Conservation (phyloP, 2,113 vertebrate genomes). For the Thymallus thymallus region DNA sequence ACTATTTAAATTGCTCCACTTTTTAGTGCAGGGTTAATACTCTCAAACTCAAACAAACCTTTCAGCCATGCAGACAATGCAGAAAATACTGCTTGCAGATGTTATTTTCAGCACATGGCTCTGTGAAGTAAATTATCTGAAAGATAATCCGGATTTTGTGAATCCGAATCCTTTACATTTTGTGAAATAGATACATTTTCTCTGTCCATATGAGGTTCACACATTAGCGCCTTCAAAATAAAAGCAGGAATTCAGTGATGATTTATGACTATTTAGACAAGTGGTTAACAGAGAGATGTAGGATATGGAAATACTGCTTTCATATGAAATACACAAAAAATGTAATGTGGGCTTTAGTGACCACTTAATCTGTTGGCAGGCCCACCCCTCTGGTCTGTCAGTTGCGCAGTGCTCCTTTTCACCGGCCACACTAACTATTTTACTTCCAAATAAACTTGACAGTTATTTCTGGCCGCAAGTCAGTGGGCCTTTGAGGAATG, state of each 20-base stretch:
- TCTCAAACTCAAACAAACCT: too few species aligned
- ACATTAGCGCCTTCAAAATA: constrained; percentile 66
- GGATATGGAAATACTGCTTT: constrained; percentile 69
- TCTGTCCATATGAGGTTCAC: constrained; percentile 63
- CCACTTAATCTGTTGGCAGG: constrained; percentile 70
- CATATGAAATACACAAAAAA: constrained; percentile 64
- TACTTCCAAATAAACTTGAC: constrained; percentile 61
- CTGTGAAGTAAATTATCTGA: not conserved
- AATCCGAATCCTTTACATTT: not conserved
- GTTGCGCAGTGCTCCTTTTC: constrained; percentile 53
- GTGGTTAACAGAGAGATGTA: constrained; percentile 76
- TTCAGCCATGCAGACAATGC: too few species aligned
- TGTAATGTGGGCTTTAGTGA: constrained; percentile 60
- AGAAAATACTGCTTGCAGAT: not conserved
- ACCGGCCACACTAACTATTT: constrained; percentile 40
- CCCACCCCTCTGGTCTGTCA: constrained; percentile 24
- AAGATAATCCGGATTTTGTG: not conserved
- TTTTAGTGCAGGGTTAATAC: too few species aligned
- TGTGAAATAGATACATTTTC: constrained; percentile 21
- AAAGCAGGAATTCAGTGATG: constrained; percentile 76
- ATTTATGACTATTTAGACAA: constrained; percentile 92
- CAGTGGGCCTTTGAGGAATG: constrained; percentile 19
- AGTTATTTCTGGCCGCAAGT: constrained; percentile 50
- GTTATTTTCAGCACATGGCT: not conserved
- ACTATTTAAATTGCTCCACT: too few species aligned